Percentiles rank a stretch among this genome's conserved stretches.
phyloP scores from a whole-genome alignment of 2,797 vertebrate genomes.

The Enteromius unitaeniatus region DNA sequence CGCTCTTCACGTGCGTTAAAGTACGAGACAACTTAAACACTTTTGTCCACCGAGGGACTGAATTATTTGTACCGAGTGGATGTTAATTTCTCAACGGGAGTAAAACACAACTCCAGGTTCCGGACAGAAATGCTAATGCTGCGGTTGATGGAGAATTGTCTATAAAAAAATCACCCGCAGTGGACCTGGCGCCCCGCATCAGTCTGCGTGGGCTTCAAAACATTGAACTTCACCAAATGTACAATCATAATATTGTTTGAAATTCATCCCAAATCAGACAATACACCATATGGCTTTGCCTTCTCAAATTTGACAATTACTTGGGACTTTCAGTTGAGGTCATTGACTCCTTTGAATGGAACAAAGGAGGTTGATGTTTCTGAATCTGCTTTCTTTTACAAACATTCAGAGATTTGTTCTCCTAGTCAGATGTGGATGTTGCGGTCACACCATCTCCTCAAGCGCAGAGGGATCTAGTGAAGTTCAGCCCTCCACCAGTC shows the following conservation, averaged over 20 bases:
- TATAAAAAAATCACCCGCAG: slow-evolving; percentile 18
- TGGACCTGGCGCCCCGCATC: slow-evolving; percentile 32
- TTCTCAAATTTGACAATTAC: slow-evolving; percentile 15
- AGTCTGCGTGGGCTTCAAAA: slow-evolving; percentile 13
- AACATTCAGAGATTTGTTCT: slow-evolving; percentile 27
- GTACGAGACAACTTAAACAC: slow-evolving; percentile 4
- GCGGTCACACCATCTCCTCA: slow-evolving; percentile 42
- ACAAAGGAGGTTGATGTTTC: slow-evolving; percentile 36
- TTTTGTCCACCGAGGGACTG: background rate
- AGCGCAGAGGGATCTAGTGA: slow-evolving; percentile 53
- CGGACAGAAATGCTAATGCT: slow-evolving; percentile 31
- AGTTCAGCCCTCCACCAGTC: slow-evolving; percentile 42
- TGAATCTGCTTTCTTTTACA: slow-evolving; percentile 27
- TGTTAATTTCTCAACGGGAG: slow-evolving; percentile 15
- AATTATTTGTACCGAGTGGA: background rate
- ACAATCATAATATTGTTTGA: slow-evolving; percentile 21
- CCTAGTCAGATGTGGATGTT: slow-evolving; percentile 45
- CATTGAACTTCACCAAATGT: background rate
- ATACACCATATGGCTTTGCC: background rate
- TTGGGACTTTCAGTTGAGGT: slow-evolving; percentile 29
- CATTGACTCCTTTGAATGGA: slow-evolving; percentile 29
- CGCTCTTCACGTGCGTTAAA: background rate
- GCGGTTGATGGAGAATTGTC: slow-evolving; percentile 2
- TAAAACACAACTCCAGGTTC: background rate
- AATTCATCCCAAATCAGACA: slow-evolving; percentile 19